Evolutionary conservation across 1,140 invertebrate genomes (phyloP).

Genomic region (Caenorhabditis latens): DNA sequence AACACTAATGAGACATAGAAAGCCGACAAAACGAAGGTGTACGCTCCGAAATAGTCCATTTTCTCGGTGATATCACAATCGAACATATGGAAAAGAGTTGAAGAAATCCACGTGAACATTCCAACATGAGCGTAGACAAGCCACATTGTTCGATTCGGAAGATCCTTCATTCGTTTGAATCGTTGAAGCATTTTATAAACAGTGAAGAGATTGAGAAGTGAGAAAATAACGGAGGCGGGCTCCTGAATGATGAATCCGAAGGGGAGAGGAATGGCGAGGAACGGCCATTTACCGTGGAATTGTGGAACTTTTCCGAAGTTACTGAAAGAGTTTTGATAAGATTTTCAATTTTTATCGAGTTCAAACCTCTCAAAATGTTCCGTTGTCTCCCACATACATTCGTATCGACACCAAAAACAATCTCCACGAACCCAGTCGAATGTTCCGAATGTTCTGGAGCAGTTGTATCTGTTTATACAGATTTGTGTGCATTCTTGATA

Average conservation of each 20-base stretch:
- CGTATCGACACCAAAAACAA: constrained; percentile 48
- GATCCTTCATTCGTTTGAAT: neutral
- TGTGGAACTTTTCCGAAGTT: constrained; percentile 27
- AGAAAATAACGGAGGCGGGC: constrained; percentile 10
- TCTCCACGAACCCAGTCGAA: constrained; percentile 22
- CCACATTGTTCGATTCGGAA: constrained; percentile 22
- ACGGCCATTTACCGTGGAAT: constrained; percentile 49
- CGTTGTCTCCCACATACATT: constrained; percentile 35
- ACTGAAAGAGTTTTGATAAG: neutral
- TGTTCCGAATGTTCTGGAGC: neutral
- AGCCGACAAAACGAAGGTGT: neutral
- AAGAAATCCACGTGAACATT: constrained; percentile 26
- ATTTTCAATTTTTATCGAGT: neutral
- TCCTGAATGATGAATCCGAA: constrained; percentile 45
- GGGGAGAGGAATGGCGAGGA: constrained; percentile 4
- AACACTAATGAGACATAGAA: constrained; percentile 5
- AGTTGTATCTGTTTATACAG: neutral
- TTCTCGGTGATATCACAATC: constrained; percentile 30
- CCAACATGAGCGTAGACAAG: neutral
- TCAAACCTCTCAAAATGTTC: neutral
- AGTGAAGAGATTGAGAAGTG: constrained; percentile 9
- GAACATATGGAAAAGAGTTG: constrained; percentile 11
- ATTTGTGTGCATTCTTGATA: constrained; percentile 16
- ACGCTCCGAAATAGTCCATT: constrained; percentile 32
- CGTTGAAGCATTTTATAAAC: constrained; percentile 20